Percentiles rank a stretch among this genome's conserved stretches.
These are phyloP conservation scores for Neotragus moschatus DNA, from an alignment of 2,113 vertebrate species.

Conservation along the genomic window DNA sequence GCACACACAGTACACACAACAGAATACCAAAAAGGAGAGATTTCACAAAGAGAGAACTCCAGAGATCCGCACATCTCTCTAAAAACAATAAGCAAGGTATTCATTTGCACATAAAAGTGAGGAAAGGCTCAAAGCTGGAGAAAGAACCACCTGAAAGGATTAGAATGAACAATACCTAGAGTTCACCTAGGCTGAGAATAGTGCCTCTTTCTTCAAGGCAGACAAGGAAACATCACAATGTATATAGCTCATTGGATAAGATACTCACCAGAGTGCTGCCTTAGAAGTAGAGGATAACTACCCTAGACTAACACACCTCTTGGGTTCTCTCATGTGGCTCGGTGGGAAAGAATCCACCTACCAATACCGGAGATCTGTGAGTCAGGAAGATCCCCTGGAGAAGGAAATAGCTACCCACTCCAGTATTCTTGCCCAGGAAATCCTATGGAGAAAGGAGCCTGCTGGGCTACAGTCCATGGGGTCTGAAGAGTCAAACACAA, in stretches of 20 bases:
- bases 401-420: neutral
- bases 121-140: neutral
- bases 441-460: neutral
- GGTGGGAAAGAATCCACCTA: neutral
- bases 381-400: neutral
- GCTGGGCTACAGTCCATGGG: neutral
- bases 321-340: neutral
- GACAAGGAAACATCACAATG: neutral
- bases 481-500: neutral
- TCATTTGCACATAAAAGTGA: neutral
- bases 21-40: neutral
- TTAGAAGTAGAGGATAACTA: neutral
- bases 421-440: neutral
- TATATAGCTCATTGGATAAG: neutral
- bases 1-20: neutral
- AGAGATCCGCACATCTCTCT: neutral
- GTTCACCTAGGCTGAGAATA: neutral
- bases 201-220: neutral
- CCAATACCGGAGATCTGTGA: neutral
- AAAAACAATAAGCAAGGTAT: neutral
- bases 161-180: neutral
- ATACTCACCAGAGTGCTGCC: neutral
- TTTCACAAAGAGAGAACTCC: neutral
- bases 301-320: neutral
- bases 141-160: neutral